Evolutionary conservation across 2,797 vertebrate genomes (phyloP), one percentile per base, ranked within the genome.

Genomic region (Sebastes baramenuke): DNA sequence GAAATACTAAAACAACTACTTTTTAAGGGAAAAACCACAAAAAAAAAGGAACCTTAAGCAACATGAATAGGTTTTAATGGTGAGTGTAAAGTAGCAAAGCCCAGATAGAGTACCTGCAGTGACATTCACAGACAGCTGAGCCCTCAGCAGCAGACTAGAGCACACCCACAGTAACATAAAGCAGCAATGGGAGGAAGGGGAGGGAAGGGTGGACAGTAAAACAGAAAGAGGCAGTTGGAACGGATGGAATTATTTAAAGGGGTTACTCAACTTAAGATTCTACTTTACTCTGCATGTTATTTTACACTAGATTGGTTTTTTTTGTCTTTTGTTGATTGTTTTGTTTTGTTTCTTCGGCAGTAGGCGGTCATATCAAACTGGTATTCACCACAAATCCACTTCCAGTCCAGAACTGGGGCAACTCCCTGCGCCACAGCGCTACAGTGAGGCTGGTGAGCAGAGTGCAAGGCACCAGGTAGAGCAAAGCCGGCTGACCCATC

Each of bases 301-400:
- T 95, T 91, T 93, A 94, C 42, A 91, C 90, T 95, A 96, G 87
- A 89, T 75, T 80, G 74, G 25, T 85, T 79, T 70, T 24, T 34
- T 7, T 20, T 30, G 29, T 46, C 18, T 75, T 73, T 80, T 79
- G n/a, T 58, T 56, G 49, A 34, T 80, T 61, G 54, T 38, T 71
- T 72, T 75, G 55, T 75, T 91, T 61, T 83, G 79, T 89, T 85
- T 85, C 94, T 93, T 88, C 95, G 25, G 93, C 89, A 74, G 91
- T 83, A 90, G 92, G 85, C 89, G 95, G 94, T 98, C 97, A 99
- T 96, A 99, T 97, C 97, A 98, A 99, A 99, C 97, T 95, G 97
- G 97, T 99, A 99, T 98, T 99, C 98, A 99, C 98, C 98, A 95
- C 97, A 98, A 99, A 99, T 96, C 97, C 98, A 95, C 97, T 99